Evolutionary conservation across 2,888 invertebrate genomes (phyloP).

Genomic region (Chouioia cunea): DNA sequence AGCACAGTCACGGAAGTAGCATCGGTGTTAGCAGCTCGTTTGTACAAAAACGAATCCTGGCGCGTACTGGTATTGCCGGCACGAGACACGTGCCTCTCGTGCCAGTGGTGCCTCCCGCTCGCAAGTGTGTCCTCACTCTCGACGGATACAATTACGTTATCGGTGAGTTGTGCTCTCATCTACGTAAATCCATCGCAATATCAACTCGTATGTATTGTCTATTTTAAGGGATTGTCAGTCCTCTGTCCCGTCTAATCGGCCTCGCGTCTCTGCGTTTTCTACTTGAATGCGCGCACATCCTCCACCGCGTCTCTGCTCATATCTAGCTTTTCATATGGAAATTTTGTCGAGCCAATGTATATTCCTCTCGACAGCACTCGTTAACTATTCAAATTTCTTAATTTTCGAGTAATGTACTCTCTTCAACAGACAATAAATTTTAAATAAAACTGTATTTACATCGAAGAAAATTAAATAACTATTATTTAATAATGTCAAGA

Average conservation of each 20-base stretch:
- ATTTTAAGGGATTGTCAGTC: too few relatives aligned
- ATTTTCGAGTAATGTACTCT: too few relatives aligned
- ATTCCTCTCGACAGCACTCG: not conserved
- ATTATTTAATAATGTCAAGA: too few relatives aligned
- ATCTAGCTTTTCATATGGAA: constrained; percentile 8
- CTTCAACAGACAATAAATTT: too few relatives aligned
- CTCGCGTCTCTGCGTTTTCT: too few relatives aligned
- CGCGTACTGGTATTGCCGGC: not conserved
- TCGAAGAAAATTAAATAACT: too few relatives aligned
- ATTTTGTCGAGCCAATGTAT: constrained; percentile 11
- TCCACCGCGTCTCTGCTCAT: not conserved
- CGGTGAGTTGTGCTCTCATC: constrained; percentile 77
- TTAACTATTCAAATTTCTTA: too few relatives aligned
- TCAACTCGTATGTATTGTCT: too few relatives aligned
- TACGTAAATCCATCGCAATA: too few relatives aligned
- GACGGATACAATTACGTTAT: constrained; percentile 91
- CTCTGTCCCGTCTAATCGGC: too few relatives aligned
- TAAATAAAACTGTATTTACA: too few relatives aligned
- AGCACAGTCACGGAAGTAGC: not conserved
- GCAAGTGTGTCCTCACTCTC: constrained; percentile 85
- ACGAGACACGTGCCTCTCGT: constrained; percentile 22
- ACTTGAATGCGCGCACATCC: not conserved
- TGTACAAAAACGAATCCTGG: not conserved
- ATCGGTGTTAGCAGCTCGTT: too few relatives aligned
- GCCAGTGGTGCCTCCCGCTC: constrained; percentile 68